Evolutionary conservation across 2,888 invertebrate genomes (phyloP).

Genomic region (Drosophila hamatofila): DNA sequence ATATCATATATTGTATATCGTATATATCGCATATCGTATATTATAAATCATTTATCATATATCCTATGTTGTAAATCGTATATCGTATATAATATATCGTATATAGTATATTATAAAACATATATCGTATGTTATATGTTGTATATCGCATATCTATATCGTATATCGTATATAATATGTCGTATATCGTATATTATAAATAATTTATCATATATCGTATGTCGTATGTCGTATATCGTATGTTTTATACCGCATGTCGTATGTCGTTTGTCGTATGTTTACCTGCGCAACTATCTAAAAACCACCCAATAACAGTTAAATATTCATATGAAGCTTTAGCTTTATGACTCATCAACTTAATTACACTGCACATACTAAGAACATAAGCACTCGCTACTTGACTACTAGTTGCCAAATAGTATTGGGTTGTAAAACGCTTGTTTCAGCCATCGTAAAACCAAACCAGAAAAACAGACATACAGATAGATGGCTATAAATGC

Average conservation of each 20-base stretch:
- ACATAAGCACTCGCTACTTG: background rate
- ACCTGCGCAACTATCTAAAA: background rate
- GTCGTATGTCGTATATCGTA: too few relatives aligned
- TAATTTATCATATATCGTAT: too few relatives aligned
- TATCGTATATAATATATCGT: background rate
- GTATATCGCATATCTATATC: too few relatives aligned
- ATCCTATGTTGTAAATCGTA: background rate
- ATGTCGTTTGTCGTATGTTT: too few relatives aligned
- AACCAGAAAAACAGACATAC: slow-evolving; percentile 5
- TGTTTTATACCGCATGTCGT: too few relatives aligned
- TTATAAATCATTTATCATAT: too few relatives aligned
- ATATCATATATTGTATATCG: background rate
- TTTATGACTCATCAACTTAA: background rate
- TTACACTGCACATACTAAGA: background rate
- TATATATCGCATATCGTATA: background rate
- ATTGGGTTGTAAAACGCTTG: background rate
- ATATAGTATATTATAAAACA: too few relatives aligned
- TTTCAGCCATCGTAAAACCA: slow-evolving; percentile 2
- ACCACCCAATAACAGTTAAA: background rate
- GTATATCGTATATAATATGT: too few relatives aligned
- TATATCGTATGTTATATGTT: too few relatives aligned
- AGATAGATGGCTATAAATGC: background rate
- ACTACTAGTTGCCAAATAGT: background rate
- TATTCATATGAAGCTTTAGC: background rate
- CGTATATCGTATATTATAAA: too few relatives aligned